Evolutionary conservation across 2,113 vertebrate genomes (phyloP).

Genomic region (Pelobates fuscus): DNA sequence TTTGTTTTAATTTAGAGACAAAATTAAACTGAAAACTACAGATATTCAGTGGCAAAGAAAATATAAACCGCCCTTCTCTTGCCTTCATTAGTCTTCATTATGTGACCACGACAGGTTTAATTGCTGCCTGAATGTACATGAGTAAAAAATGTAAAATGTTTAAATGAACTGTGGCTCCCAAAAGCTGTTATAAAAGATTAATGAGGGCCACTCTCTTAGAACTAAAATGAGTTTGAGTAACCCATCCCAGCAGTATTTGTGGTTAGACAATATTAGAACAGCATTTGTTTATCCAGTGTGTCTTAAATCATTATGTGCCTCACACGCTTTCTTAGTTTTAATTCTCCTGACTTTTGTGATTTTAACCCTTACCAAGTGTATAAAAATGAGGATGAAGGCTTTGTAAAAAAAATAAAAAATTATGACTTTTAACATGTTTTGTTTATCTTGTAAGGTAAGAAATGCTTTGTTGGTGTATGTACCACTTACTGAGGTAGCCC

Average conservation of each 20-base stretch:
- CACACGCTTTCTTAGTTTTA: conserved; percentile 56
- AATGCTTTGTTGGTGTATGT: no score
- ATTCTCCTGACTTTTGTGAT: conserved; percentile 54
- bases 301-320: conserved; percentile 56
- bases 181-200: conserved; percentile 81
- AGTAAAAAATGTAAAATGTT: conserved; percentile 76
- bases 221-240: conserved; percentile 59
- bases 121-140: conserved; percentile 61
- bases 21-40: conserved; percentile 39
- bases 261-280: conserved; percentile 62
- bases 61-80: conserved; percentile 57
- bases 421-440: no score
- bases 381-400: background rate
- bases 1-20: background rate
- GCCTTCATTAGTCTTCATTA: conserved; percentile 68
- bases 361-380: conserved; percentile 49
- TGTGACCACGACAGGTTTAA: conserved; percentile 62
- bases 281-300: conserved; percentile 56
- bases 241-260: conserved; percentile 60
- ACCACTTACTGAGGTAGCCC: no score
- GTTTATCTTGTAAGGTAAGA: no score
- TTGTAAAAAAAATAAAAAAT: background rate
- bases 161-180: conserved; percentile 72
- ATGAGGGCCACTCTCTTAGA: conserved; percentile 66
- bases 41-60: conserved; percentile 59